Conservation (phyloP, 2,888 invertebrate genomes). For the Eurytoma californica region DNA sequence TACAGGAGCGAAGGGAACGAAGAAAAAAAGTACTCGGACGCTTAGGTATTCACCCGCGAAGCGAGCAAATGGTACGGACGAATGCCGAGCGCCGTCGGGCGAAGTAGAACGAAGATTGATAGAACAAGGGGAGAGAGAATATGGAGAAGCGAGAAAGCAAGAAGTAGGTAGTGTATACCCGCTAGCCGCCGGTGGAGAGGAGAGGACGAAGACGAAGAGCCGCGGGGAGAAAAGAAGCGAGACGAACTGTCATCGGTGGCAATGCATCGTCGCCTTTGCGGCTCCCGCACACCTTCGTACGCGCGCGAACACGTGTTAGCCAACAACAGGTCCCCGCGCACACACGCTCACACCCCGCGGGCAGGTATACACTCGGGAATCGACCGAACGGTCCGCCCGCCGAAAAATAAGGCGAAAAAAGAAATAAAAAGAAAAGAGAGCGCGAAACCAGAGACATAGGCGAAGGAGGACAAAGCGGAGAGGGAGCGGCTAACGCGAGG, state of each 20-base stretch:
- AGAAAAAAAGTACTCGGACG: slow-evolving; percentile 40
- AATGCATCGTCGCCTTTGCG: slow-evolving; percentile 72
- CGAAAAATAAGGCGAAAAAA: too few species aligned
- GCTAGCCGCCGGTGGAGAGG: slow-evolving; percentile 53
- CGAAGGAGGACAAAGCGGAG: slow-evolving; percentile 42
- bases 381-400: too few species aligned
- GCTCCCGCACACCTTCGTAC: slow-evolving; percentile 27
- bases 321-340: neutral
- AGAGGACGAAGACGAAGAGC: slow-evolving; percentile 46
- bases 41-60: slow-evolving; percentile 49
- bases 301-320: slow-evolving; percentile 1
- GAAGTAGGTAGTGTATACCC: slow-evolving; percentile 48
- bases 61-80: slow-evolving; percentile 34
- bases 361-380: slow-evolving; percentile 52
- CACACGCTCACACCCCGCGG: slow-evolving; percentile 31
- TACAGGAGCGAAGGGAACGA: slow-evolving; percentile 1
- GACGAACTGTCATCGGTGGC: slow-evolving; percentile 73
- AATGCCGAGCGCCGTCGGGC: slow-evolving; percentile 21
- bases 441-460: slow-evolving; percentile 6
- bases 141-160: slow-evolving; percentile 47
- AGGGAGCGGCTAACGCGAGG: slow-evolving; percentile 17
- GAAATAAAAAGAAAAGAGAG: slow-evolving; percentile 3
- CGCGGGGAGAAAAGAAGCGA: slow-evolving; percentile 57
- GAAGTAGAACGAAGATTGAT: slow-evolving; percentile 55
- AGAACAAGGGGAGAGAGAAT: slow-evolving; percentile 46